Conservation (phyloP, 2,888 invertebrate species). For the Galerucella nymphaeae region DNA sequence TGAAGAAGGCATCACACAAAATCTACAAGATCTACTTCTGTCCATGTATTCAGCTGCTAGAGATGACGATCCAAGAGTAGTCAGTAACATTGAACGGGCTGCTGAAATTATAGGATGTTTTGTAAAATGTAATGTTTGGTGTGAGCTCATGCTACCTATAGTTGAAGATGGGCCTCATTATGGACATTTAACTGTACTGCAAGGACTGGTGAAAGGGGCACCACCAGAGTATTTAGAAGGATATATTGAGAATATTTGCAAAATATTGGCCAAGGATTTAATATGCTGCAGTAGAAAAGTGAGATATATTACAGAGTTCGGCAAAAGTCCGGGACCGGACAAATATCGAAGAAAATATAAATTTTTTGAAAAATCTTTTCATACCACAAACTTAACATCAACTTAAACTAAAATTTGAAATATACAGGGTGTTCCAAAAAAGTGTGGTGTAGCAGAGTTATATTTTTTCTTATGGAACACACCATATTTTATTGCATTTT, state of each 20-base stretch:
- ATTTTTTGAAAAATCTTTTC: too few species aligned
- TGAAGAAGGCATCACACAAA: constrained; percentile 79
- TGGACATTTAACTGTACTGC: constrained; percentile 71
- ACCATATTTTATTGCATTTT: too few species aligned
- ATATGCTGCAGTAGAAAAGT: constrained; percentile 73
- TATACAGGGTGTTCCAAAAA: too few species aligned
- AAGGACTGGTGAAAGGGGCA: constrained; percentile 72
- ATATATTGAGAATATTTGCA: constrained; percentile 69
- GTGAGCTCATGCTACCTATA: constrained; percentile 73
- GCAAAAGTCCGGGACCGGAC: too few species aligned
- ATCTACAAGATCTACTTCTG: constrained; percentile 70
- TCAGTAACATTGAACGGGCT: constrained; percentile 66
- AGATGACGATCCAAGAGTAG: constrained; percentile 70
- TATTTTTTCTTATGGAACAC: too few species aligned
- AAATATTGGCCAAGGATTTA: constrained; percentile 70
- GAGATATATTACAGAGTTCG: too few species aligned
- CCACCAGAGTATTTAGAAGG: constrained; percentile 64
- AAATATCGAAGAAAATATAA: too few species aligned
- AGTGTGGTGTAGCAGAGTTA: too few species aligned
- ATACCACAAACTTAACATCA: too few species aligned
- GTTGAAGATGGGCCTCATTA: constrained; percentile 68
- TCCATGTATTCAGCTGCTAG: constrained; percentile 68
- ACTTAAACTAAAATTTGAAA: too few species aligned
- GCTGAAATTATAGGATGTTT: constrained; percentile 80
- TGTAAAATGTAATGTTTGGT: constrained; percentile 76